Conservation (phyloP, 1,140 invertebrate species). For the Magallana gigas region DNA sequence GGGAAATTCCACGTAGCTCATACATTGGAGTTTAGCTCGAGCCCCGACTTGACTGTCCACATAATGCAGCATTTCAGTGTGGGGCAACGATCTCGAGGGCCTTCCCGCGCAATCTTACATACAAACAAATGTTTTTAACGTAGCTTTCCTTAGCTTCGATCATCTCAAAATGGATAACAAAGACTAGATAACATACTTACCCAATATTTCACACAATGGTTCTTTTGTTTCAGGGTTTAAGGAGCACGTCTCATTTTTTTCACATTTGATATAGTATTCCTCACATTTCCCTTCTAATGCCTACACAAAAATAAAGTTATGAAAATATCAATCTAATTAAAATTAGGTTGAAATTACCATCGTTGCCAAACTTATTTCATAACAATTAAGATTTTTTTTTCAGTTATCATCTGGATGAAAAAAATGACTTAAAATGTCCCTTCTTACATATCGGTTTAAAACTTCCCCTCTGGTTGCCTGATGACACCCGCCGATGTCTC, state of each 20-base stretch:
- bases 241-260: background rate
- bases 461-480: background rate
- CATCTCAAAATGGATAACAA: too few species aligned
- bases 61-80: background rate
- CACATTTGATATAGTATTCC: background rate
- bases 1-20: background rate
- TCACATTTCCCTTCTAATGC: background rate
- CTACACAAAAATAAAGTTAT: background rate
- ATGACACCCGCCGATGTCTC: background rate
- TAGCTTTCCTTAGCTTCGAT: too few species aligned
- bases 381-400: too few species aligned
- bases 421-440: background rate
- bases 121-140: background rate
- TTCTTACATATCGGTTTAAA: background rate
- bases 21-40: background rate
- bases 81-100: background rate
- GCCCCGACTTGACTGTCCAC: background rate
- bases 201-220: background rate
- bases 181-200: background rate
- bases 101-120: background rate
- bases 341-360: too few species aligned
- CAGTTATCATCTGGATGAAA: too few species aligned
- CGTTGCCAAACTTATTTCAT: too few species aligned
- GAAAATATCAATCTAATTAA: background rate
- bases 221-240: background rate